phyloP scores from a whole-genome alignment of 2,797 vertebrate genomes.

The Chromis chromis region DNA sequence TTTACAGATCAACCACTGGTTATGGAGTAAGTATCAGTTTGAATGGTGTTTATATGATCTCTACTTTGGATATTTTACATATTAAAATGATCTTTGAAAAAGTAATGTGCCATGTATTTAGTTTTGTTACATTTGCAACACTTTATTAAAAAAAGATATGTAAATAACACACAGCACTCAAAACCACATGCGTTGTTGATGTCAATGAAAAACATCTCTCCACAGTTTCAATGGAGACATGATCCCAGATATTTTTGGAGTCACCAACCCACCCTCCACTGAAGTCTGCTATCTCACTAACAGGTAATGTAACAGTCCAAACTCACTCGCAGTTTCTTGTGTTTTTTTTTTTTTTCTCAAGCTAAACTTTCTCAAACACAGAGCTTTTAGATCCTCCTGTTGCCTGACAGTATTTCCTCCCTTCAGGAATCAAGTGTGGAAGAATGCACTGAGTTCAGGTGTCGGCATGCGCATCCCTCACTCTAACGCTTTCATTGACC shows the following conservation, averaged over 20 bases:
- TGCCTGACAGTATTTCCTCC: background rate
- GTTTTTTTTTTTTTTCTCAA: background rate
- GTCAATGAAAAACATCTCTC: background rate
- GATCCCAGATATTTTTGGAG: slow-evolving; percentile 95
- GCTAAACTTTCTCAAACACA: background rate
- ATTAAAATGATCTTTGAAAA: background rate
- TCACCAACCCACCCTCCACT: slow-evolving; percentile 64
- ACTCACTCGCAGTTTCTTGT: background rate
- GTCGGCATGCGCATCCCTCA: slow-evolving; percentile 88
- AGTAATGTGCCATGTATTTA: background rate
- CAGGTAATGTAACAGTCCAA: slow-evolving; percentile 77
- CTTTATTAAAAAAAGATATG: too few relatives aligned
- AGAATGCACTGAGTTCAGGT: slow-evolving; percentile 76
- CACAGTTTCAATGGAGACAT: slow-evolving; percentile 96
- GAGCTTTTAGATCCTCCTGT: background rate
- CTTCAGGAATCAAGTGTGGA: slow-evolving; percentile 84
- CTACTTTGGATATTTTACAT: background rate
- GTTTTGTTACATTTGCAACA: background rate
- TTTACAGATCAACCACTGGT: slow-evolving; percentile 93
- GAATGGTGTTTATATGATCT: background rate
- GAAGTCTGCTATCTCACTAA: slow-evolving; percentile 86
- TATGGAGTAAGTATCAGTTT: slow-evolving; percentile 93
- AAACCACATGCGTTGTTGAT: too few relatives aligned
- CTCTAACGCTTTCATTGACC: slow-evolving; percentile 95
- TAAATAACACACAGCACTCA: too few relatives aligned